phyloP scores from a whole-genome alignment of 2,113 vertebrate species.

The Hoplias malabaricus region DNA sequence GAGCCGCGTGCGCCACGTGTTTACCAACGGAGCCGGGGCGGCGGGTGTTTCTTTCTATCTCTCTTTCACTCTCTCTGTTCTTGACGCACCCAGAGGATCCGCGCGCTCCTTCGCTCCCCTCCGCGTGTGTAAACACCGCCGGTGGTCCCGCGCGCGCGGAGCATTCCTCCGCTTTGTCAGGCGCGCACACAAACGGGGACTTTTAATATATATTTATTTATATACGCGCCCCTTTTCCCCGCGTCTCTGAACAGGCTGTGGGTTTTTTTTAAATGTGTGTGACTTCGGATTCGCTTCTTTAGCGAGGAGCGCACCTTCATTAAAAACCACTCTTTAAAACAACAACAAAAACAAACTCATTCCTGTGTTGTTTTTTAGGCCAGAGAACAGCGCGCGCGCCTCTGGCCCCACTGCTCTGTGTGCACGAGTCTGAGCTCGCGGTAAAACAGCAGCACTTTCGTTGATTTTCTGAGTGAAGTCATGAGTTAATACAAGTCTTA shows the following conservation, averaged over 20 bases:
- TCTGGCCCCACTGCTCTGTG: constrained; percentile 39
- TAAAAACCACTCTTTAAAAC: constrained; percentile 45
- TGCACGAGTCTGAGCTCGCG: too few species aligned
- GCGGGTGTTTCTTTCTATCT: not conserved
- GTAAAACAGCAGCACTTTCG: too few species aligned
- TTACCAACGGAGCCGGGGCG: constrained; percentile 34
- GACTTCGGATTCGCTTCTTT: too few species aligned
- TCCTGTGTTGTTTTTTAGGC: constrained; percentile 29
- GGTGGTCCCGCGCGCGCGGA: constrained; percentile 32
- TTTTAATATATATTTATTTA: too few species aligned
- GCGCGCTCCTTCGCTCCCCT: not conserved
- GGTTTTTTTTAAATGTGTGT: too few species aligned
- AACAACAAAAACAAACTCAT: constrained; percentile 30
- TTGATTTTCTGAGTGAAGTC: too few species aligned
- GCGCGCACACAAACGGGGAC: not conserved
- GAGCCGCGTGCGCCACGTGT: constrained; percentile 8
- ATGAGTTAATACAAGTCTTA: too few species aligned
- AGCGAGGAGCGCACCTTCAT: constrained; percentile 29
- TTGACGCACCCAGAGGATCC: constrained; percentile 40
- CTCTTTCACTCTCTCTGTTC: not conserved
- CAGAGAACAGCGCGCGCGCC: constrained; percentile 26
- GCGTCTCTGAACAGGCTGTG: not conserved
- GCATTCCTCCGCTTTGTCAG: not conserved
- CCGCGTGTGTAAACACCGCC: constrained; percentile 44
- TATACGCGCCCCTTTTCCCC: not conserved